These are phyloP conservation scores for Troides oblongomaculatus DNA, from an alignment of 2,888 invertebrate species.

Conservation along the genomic window DNA sequence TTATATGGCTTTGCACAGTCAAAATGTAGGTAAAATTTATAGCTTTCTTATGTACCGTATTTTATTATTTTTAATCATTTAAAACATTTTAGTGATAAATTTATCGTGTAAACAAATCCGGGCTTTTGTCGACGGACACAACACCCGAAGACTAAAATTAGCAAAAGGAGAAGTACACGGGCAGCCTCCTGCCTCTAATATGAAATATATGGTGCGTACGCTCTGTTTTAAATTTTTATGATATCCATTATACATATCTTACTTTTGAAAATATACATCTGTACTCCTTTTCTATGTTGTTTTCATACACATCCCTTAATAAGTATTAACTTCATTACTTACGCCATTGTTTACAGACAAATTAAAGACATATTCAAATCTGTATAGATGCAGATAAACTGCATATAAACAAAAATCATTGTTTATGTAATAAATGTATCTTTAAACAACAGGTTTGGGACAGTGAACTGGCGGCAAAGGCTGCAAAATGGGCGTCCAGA, in stretches of 20 bases:
- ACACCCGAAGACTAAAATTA: slow-evolving; percentile 39
- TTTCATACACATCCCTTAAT: too few species aligned
- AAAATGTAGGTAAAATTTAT: slow-evolving; percentile 43
- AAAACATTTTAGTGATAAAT: slow-evolving; percentile 39
- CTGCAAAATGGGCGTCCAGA: slow-evolving; percentile 51
- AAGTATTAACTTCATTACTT: too few species aligned
- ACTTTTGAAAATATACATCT: too few species aligned
- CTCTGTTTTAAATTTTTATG: not conserved
- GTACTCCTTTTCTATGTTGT: too few species aligned
- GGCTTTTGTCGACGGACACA: slow-evolving; percentile 48
- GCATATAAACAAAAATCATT: too few species aligned
- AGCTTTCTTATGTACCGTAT: slow-evolving; percentile 10
- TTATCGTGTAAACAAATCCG: slow-evolving; percentile 46
- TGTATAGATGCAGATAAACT: too few species aligned
- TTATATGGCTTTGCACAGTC: slow-evolving; percentile 40
- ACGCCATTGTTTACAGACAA: too few species aligned
- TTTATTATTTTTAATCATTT: not conserved
- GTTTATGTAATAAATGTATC: not conserved
- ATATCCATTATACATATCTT: too few species aligned
- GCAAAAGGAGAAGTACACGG: slow-evolving; percentile 41
- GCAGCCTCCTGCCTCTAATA: slow-evolving; percentile 48
- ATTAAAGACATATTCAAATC: too few species aligned
- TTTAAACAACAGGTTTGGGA: slow-evolving; percentile 57
- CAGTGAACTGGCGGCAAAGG: slow-evolving; percentile 56
- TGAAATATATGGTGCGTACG: slow-evolving; percentile 45